Base-by-base conservation (phyloP, 2,888 invertebrate species). In the Podabrus alpinus region DNA sequence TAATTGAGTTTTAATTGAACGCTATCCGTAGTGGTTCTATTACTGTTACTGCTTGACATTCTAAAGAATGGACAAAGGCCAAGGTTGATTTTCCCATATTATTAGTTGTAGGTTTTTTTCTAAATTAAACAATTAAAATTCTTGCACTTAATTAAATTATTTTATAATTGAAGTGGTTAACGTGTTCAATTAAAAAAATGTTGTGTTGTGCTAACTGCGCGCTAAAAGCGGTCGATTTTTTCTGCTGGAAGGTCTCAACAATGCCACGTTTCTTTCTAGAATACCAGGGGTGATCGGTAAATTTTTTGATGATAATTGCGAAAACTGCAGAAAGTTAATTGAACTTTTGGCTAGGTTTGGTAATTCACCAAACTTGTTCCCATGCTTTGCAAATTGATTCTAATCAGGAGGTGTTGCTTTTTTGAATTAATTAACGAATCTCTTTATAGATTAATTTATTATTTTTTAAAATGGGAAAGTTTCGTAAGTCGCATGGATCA, bases 1-100 rank as follows among this genome's bases (percentile, higher is more conserved):
- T 74, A 74, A 74, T 74, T 74, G 71, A 66, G 70, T 71, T 68
- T 68, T 71, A 71, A 74, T 71, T 71, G 74, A 70, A 71, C 67
- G 9, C 21, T 21, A 66, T 45, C 45, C 45, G 45, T n/a, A 74
- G 64, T 69, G 69, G 69, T 66, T 29, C 64, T 73, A 73, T 67
- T 64, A 21, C 64, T 66, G 62, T 68, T 72, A 66, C 69, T 70
- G 15, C 59, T 75, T 74, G 75, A 73, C 77, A 77, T 77, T 77
- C 75, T 77, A 66, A 29, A 59, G 71, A 71, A 66, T 25, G 71
- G 19, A 68, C 75, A 77, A 77, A 77, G 77, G 77, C 77, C 77
- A 77, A 77, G 77, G 77, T 67, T 68, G 66, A 21, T 29, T 66
- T 69, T 24, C 68, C 19, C 61, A 25, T 29, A 25, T 29, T 67